phyloP scores from a whole-genome alignment of 2,888 invertebrate genomes.

The Melipona bicolor region DNA sequence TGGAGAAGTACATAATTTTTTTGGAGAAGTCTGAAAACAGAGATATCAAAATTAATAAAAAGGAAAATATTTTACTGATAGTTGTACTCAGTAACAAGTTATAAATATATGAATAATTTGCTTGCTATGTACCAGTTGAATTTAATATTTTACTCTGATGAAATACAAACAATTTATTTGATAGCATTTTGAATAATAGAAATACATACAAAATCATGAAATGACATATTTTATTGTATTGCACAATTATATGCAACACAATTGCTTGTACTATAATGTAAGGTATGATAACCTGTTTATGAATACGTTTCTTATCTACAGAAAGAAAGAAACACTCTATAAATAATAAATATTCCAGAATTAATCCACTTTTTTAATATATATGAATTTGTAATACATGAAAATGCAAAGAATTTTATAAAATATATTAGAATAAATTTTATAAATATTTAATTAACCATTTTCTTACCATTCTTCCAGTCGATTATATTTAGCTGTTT shows the following conservation, averaged over 20 bases:
- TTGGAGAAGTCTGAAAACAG: slow-evolving; percentile 78
- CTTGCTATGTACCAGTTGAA: not conserved
- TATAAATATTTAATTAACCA: not conserved
- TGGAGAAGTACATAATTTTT: slow-evolving; percentile 75
- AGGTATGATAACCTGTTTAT: not conserved
- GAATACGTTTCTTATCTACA: not conserved
- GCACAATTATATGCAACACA: slow-evolving; percentile 17
- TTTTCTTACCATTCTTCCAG: not conserved
- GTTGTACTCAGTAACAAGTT: not conserved
- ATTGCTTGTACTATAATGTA: not conserved
- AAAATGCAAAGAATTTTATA: not conserved
- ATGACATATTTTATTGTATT: not conserved
- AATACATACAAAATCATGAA: not conserved
- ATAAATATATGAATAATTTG: not conserved
- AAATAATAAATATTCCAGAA: not conserved
- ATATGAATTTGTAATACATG: not conserved
- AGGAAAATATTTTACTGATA: too few relatives aligned
- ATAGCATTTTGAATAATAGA: not conserved
- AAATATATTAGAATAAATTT: not conserved
- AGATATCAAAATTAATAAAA: not conserved
- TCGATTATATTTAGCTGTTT: not conserved
- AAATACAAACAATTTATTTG: not conserved
- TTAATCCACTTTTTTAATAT: not conserved
- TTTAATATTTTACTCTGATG: not conserved
- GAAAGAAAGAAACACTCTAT: not conserved